These are phyloP conservation scores for Drosophila grimshawi DNA, from an alignment of 1,140 invertebrate genomes.

Conservation along the genomic window DNA sequence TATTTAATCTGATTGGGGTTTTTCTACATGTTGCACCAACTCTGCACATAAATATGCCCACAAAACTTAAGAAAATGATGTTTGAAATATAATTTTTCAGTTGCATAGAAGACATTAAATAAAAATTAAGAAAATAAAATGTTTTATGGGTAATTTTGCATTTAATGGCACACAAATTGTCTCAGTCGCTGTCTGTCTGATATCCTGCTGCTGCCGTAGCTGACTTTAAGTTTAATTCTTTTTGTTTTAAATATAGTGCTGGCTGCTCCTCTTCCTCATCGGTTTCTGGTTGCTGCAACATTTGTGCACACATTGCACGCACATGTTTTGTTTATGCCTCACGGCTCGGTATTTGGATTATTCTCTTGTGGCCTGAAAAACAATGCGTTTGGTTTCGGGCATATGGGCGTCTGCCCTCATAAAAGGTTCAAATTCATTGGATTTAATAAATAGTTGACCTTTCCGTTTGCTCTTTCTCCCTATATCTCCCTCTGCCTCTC, in stretches of 20 bases:
- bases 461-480: conserved; percentile 4
- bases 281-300: conserved; percentile 14
- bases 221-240: not conserved
- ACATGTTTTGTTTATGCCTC: conserved; percentile 62
- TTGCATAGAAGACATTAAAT: too few relatives aligned
- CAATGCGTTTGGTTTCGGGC: conserved; percentile 28
- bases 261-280: not conserved
- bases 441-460: conserved; percentile 70
- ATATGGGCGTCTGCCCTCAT: conserved; percentile 69
- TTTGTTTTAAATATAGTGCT: not conserved
- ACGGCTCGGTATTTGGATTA: not conserved
- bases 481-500: not conserved
- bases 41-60: too few relatives aligned
- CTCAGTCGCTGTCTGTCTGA: conserved; percentile 24
- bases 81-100: too few relatives aligned
- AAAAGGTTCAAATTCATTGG: conserved; percentile 67
- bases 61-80: too few relatives aligned
- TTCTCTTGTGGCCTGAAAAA: conserved; percentile 18
- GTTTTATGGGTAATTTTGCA: too few relatives aligned
- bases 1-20: conserved; percentile 3
- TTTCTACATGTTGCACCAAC: too few relatives aligned
- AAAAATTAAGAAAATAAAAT: too few relatives aligned
- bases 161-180: too few relatives aligned
- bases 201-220: conserved; percentile 36
- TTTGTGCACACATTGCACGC: conserved; percentile 65